Evolutionary conservation across 2,888 invertebrate species (phyloP).

Genomic region (Caenorhabditis doughertyi): DNA sequence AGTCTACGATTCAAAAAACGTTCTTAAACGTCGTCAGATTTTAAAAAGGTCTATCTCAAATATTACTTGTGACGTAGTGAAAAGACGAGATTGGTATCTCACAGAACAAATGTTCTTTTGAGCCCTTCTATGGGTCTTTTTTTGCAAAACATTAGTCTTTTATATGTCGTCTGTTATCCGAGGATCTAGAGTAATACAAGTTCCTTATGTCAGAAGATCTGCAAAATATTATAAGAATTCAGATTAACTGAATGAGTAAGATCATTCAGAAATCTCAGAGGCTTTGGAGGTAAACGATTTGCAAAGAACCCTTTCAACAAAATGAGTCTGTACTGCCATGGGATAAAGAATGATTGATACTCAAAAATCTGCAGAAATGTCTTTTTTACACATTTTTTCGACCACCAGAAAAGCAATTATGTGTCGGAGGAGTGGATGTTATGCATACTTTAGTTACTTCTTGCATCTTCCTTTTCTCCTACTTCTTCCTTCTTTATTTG

Average conservation of each 20-base stretch:
- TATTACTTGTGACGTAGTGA: constrained; percentile 4
- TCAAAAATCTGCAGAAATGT: neutral
- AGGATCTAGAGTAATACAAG: neutral
- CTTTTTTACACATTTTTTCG: neutral
- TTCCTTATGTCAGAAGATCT: no score
- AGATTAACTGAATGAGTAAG: no score
- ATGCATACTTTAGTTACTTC: constrained; percentile 15
- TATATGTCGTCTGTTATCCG: neutral
- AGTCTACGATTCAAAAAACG: neutral
- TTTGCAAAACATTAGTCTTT: neutral
- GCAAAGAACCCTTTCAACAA: no score
- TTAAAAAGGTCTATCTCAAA: neutral
- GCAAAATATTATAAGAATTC: no score
- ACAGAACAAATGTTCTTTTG: neutral
- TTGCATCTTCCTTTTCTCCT: neutral
- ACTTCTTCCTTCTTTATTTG: neutral
- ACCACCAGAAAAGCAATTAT: constrained; percentile 9
- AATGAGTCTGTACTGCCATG: no score
- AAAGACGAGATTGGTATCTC: constrained; percentile 2
- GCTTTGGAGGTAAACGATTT: no score
- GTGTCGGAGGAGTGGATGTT: neutral
- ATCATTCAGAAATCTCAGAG: no score
- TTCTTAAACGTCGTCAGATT: neutral
- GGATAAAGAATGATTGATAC: no score
- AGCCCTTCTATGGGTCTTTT: neutral